Base-by-base conservation (phyloP, 2,797 vertebrate genomes). In the Pempheris klunzingeri region DNA sequence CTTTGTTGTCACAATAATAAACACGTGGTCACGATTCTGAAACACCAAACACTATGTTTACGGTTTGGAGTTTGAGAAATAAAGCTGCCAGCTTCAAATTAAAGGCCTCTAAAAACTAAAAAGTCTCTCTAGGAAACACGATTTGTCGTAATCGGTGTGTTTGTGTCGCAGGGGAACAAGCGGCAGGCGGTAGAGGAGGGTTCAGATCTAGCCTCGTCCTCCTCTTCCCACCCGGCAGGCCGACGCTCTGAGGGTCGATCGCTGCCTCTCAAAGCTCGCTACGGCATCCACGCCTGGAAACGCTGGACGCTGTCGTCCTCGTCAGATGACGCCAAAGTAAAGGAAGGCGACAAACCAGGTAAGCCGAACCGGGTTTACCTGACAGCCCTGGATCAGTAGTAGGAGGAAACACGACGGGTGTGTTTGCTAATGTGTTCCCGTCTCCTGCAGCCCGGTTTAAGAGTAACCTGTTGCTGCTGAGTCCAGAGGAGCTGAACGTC, bases 211-310 rank as follows among this genome's bases (percentile, higher is more conserved):
- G 92, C 94, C 60, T 94, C 92, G 20, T 94, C 96, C 12, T 93
- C 96, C 6, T 95, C 96, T 41, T 94, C 96, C 22, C 92, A 90
- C 20, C 92, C 95, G 65, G 88, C 93, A 1, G 95, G 95, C 66
- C 91, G 71, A 32, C 55, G 26, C 7, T 74, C 82, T 10, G 83
- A 59, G 17, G 87, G 87, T 26, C 71, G 94, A 44, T 95, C 93
- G 28, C 96, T 98, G 76, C 96, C 96, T 0, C 96, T 99, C 82
- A 97, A 95, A 78, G 96, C 96, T 5, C 74, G 93, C 0, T 99
- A 99, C 0, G 98, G 97, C 26, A 78, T 99, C 44, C 98, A 97
- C 0, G 98, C 98, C 0, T 99, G 98, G 98, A 99, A 96, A 86
- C 97, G 96, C 81, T 99, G 98, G 98, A 95, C 96, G 1, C 94